A percentile compares a stretch with the other conserved stretches of the same genome.
These are phyloP conservation scores for Amiota mariae DNA, from an alignment of 2,888 invertebrate genomes.

Conservation along the genomic window DNA sequence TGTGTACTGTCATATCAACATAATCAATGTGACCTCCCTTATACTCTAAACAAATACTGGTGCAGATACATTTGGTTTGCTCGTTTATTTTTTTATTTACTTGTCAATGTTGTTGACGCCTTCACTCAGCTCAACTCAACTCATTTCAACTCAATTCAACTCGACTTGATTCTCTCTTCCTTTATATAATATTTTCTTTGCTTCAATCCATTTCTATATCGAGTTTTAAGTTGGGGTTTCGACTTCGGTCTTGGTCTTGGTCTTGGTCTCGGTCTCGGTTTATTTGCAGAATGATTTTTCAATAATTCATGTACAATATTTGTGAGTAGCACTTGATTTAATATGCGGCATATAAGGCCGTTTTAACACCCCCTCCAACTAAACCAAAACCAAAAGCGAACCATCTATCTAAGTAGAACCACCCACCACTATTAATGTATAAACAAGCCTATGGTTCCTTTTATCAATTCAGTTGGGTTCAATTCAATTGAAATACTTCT, in stretches of 20 bases:
- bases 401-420: not conserved
- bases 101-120: slow-evolving; percentile 31
- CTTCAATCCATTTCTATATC: no score
- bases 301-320: slow-evolving; percentile 65
- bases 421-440: slow-evolving; percentile 5
- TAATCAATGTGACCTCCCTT: no score
- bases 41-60: no score
- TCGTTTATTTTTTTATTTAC: slow-evolving; percentile 57
- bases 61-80: not conserved
- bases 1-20: no score
- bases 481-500: no score
- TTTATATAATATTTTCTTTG: no score
- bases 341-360: slow-evolving; percentile 63
- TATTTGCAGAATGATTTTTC: slow-evolving; percentile 69
- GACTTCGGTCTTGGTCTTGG: no score
- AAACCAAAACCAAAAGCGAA: slow-evolving; percentile 29
- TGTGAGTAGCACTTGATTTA: slow-evolving; percentile 58
- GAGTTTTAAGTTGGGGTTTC: no score
- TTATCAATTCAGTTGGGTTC: not conserved
- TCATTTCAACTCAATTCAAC: not conserved
- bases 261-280: slow-evolving; percentile 43
- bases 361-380: slow-evolving; percentile 64
- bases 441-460: not conserved
- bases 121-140: not conserved
- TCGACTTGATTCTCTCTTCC: slow-evolving; percentile 13